phyloP scores from a whole-genome alignment of 2,888 invertebrate genomes.

The Tubulanus polymorphus region DNA sequence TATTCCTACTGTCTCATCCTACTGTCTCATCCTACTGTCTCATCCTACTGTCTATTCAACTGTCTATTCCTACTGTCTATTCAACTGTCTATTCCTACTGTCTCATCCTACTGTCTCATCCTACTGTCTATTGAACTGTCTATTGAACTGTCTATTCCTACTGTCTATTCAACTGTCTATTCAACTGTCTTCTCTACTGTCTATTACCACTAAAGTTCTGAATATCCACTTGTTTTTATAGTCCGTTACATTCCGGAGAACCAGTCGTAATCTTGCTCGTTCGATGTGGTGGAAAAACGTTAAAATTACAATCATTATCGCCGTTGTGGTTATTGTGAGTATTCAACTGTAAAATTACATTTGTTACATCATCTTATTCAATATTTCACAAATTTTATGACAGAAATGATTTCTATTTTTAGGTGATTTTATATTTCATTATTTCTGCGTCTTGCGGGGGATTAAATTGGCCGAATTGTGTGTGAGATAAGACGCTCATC shows the following conservation, averaged over 20 bases:
- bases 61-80: no score
- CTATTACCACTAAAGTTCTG: no score
- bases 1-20: no score
- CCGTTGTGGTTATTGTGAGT: slow-evolving; percentile 64
- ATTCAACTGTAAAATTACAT: neutral
- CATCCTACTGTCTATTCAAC: no score
- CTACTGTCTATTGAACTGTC: no score
- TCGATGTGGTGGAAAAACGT: slow-evolving; percentile 92
- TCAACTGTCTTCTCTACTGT: neutral
- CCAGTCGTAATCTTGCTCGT: slow-evolving; percentile 78
- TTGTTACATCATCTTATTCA: no score
- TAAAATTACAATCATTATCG: slow-evolving; percentile 77
- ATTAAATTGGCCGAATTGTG: slow-evolving; percentile 40
- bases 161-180: no score
- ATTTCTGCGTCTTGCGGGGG: slow-evolving; percentile 80
- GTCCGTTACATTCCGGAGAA: slow-evolving; percentile 83
- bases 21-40: no score
- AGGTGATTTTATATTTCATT: slow-evolving; percentile 75
- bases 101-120: no score
- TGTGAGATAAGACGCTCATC: no score
- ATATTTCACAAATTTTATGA: neutral
- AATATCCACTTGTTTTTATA: slow-evolving; percentile 55
- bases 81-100: no score
- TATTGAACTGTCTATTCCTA: no score
- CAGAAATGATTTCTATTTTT: slow-evolving; percentile 26